Base-by-base conservation (phyloP, 2,113 vertebrate genomes). In the Pogona vitticeps region DNA sequence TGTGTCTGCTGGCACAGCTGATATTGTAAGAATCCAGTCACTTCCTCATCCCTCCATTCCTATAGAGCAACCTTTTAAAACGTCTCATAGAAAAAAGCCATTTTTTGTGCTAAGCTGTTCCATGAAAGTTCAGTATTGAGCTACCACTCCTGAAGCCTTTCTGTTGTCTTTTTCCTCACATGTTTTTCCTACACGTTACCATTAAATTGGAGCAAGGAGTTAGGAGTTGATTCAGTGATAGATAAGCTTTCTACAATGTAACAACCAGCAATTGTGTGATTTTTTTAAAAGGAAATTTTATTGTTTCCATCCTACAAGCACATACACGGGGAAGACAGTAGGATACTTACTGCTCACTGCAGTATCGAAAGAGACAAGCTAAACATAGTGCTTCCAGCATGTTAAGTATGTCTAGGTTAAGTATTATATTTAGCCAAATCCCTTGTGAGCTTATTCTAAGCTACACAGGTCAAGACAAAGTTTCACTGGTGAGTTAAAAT, bases 351-450 rank as follows among this genome's bases (percentile, higher is more conserved):
- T 0, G 31, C 38, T 75, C 92, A 77, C 65, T 87, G 81, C 58
- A 76, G 15, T 75, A 90, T 40, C n/a, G 82, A 52, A 91, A 89
- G 82, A 82, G 2, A 42, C 0, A 1, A 76, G 70, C 92, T 95
- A 93, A 95, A 88, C 80, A 93, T 94, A 91, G 92, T 76, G 79
- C 86, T 88, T 90, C 71, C 2, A 38, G 42, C 52, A 80, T 63
- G 92, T 58, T 91, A 92, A 91, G 80, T 86, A 90, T 42, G 86
- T 82, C 58, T 86, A 38, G 31, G 59, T 87, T 65, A 88, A 82
- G 83, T 58, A 82, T 87, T 94, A 94, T 92, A 90, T 94, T 94
- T 94, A 95, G 92, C 85, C 68, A 90, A 90, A 87, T 20, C 75
- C 77, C 79, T 14, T 78, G 82, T 52, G 79, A 80, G 40, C 81